phyloP scores from a whole-genome alignment of 2,888 invertebrate genomes.

The Ariolimax columbianus region DNA sequence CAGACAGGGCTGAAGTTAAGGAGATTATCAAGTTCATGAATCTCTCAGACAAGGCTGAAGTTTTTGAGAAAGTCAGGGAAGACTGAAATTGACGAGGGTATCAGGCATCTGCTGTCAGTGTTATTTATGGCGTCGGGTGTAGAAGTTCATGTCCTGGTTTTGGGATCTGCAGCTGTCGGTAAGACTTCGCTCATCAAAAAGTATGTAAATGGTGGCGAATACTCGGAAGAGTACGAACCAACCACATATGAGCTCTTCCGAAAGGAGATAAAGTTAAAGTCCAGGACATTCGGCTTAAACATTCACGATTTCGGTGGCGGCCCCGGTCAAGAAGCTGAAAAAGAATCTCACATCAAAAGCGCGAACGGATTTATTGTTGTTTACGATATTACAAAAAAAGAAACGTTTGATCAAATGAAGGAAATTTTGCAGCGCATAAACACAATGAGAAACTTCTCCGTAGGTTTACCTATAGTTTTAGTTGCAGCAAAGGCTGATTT shows the following conservation, averaged over 20 bases:
- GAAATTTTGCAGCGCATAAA: not conserved
- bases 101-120: too few relatives aligned
- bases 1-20: too few relatives aligned
- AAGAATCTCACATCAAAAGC: not conserved
- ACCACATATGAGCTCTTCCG: not conserved
- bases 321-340: not conserved
- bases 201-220: not conserved
- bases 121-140: not conserved
- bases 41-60: too few relatives aligned
- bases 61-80: too few relatives aligned
- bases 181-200: not conserved
- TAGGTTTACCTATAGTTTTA: too few relatives aligned
- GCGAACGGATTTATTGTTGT: not conserved
- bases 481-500: too few relatives aligned
- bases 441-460: too few relatives aligned
- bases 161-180: not conserved
- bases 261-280: not conserved
- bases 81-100: too few relatives aligned
- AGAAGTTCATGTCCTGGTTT: not conserved
- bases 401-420: not conserved
- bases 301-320: not conserved
- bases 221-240: not conserved
- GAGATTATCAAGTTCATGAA: too few relatives aligned
- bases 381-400: not conserved
- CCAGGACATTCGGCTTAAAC: not conserved